Evolutionary conservation across 2,113 vertebrate genomes (phyloP), one percentile per base, ranked within the genome.

Genomic region (Phrynocephalus versicolor): DNA sequence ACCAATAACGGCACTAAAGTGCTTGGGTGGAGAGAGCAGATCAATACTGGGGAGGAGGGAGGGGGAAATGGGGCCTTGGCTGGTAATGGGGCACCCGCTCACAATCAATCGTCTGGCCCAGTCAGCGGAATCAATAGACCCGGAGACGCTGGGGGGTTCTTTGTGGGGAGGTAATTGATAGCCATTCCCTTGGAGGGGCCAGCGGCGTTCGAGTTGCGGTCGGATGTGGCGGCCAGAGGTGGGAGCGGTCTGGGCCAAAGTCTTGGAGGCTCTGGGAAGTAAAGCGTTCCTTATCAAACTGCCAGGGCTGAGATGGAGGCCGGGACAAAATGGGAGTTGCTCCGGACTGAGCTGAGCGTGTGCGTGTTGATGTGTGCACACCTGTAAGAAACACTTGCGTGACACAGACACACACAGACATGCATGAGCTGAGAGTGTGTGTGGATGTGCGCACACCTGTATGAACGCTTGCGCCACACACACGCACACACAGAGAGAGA

Each of bases 121-220:
- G 58, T 78, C 78, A 15, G 84, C 23, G 78, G 84, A 78, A 86
- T 86, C 84, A 81, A 86, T 86, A 86, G 78, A 80, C 78, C 78
- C 39, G 73, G 84, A 86, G 84, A 81, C 77, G 39, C 78, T 78
- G 57, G 39, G 84, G 64, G 84, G 70, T 70, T 86, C 84, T 55
- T 86, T 86, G 84, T 65, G 84, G 84, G 84, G 45, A 86, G 70
- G 84, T 86, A 86, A 86, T 86, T 86, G 84, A 86, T 81, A 86
- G 84, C 84, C 27, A 23, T 25, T 86, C 84, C 78, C 78, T 86
- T 64, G 16, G 84, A 81, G 69, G 78, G 84, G 84, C 78, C 84
- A 64, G 57, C 58, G 16, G 57, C n/a, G n/a, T n/a, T 86, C 64
- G 71, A 58, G 82, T 58, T 86, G 84, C 41, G 78, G 84, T 74